A percentile compares a stretch with the other conserved stretches of the same genome.
These are phyloP conservation scores for Bothrops jararaca DNA, from an alignment of 2,113 vertebrate genomes.

Conservation along the genomic window DNA sequence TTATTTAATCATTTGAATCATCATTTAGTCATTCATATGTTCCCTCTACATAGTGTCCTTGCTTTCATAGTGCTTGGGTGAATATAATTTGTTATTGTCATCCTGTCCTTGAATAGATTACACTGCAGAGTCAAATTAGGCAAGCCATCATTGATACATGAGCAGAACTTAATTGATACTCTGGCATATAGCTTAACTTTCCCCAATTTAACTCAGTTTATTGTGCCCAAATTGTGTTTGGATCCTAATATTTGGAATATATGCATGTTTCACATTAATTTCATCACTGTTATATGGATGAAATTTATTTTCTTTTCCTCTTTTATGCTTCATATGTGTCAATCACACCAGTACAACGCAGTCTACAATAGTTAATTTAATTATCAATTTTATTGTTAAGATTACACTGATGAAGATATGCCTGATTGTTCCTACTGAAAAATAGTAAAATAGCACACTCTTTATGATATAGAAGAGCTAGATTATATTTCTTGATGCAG, in stretches of 20 bases:
- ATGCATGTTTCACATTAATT: not conserved
- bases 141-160: not conserved
- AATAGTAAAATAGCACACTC: not conserved
- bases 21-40: not conserved
- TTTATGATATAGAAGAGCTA: not conserved
- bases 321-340: not conserved
- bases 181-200: not conserved
- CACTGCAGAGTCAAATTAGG: not conserved
- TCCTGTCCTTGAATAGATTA: not conserved
- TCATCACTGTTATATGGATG: not conserved
- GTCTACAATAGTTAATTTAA: not conserved
- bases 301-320: not conserved
- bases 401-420: not conserved
- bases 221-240: not conserved
- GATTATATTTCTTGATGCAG: not conserved
- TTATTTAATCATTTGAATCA: not conserved
- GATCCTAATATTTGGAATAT: not conserved
- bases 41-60: not conserved
- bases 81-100: not conserved
- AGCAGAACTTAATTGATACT: not conserved
- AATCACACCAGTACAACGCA: not conserved
- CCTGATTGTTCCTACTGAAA: not conserved
- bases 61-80: not conserved
- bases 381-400: not conserved
- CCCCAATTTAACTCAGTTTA: not conserved